Evolutionary conservation across 2,797 vertebrate species (phyloP).

Genomic region (Hirundo rustica): DNA sequence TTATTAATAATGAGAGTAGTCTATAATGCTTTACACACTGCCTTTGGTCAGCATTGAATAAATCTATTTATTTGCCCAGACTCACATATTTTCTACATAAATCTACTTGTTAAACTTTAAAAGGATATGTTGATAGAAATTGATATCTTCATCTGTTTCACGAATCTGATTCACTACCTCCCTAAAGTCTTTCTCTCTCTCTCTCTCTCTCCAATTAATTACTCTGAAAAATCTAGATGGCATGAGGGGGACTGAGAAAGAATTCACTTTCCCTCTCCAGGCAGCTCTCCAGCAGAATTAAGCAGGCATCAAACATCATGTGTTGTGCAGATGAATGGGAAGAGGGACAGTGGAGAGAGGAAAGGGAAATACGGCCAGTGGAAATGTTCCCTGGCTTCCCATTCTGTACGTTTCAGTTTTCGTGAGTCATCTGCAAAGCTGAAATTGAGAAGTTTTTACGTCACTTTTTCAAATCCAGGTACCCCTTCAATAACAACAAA

Average conservation of each 20-base stretch:
- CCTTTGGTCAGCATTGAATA: background rate
- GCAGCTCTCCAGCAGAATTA: constrained; percentile 53
- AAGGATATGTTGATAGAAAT: background rate
- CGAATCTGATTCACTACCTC: background rate
- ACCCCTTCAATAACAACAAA: background rate
- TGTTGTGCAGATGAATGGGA: constrained; percentile 7
- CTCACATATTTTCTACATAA: background rate
- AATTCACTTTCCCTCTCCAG: constrained; percentile 32
- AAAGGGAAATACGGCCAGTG: background rate
- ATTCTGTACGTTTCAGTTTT: background rate
- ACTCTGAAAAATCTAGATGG: constrained; percentile 27
- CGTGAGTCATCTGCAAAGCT: background rate
- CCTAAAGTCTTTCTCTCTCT: background rate
- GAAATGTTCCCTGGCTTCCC: background rate
- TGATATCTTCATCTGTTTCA: background rate
- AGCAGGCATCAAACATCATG: constrained; percentile 30
- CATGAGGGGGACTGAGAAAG: background rate
- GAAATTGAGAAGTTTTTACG: background rate
- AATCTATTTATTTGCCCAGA: background rate
- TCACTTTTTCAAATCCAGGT: background rate
- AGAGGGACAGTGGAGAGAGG: background rate
- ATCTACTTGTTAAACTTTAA: background rate
- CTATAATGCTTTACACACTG: background rate
- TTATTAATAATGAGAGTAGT: background rate
- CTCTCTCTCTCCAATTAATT: constrained; percentile 11